phyloP scores from a whole-genome alignment of 2,797 vertebrate species.

The Sarcophilus harrisii region DNA sequence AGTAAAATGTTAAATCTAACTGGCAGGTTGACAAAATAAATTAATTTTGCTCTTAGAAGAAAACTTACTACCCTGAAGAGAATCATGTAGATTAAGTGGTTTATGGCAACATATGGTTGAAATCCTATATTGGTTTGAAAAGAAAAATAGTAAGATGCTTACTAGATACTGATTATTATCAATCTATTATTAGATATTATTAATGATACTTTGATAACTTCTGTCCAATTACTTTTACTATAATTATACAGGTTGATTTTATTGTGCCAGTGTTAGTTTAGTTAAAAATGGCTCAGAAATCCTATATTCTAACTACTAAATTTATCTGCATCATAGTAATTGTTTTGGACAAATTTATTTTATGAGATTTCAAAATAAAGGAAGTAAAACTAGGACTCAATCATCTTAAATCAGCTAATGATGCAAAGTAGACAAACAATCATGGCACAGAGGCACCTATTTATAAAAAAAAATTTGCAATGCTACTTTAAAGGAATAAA shows the following conservation, averaged over 20 bases:
- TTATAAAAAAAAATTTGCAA: background rate
- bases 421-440: background rate
- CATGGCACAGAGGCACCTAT: background rate
- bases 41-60: too few relatives aligned
- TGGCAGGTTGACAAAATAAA: too few relatives aligned
- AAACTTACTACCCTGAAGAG: too few relatives aligned
- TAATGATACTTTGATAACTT: background rate
- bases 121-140: background rate
- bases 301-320: background rate
- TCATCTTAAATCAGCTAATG: background rate
- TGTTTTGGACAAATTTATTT: too few relatives aligned
- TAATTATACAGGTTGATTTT: background rate
- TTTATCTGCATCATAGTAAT: background rate
- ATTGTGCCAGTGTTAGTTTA: background rate
- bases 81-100: too few relatives aligned
- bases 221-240: background rate
- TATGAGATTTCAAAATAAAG: background rate
- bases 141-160: background rate
- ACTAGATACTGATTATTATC: too few relatives aligned
- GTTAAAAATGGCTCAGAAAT: background rate
- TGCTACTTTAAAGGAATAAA: background rate
- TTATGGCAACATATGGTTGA: too few relatives aligned
- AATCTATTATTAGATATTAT: too few relatives aligned
- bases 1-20: too few relatives aligned
- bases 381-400: background rate